A percentile compares a stretch with the other conserved stretches of the same genome.
Conservation (phyloP, 2,888 invertebrate genomes). For the Eulithis testata region DNA sequence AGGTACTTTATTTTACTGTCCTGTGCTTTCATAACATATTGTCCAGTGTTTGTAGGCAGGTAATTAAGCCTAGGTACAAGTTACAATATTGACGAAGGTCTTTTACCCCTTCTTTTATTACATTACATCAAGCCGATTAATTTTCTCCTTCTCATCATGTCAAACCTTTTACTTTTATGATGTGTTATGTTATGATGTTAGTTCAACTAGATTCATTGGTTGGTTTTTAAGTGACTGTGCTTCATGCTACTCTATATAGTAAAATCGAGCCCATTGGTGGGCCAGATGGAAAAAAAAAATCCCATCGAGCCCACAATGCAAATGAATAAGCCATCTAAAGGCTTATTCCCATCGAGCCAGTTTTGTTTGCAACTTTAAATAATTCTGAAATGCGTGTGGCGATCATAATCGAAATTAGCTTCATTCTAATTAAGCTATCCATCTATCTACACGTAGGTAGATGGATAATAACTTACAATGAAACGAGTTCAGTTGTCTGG, state of each 20-base stretch:
- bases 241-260: slow-evolving; percentile 28
- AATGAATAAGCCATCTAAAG: too few relatives aligned
- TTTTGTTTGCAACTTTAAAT: slow-evolving; percentile 36
- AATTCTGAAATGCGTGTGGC: slow-evolving; percentile 38
- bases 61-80: slow-evolving; percentile 43
- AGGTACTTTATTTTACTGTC: slow-evolving; percentile 4
- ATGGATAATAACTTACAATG: slow-evolving; percentile 30
- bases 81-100: slow-evolving; percentile 61
- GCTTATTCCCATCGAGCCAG: too few relatives aligned
- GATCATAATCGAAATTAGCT: slow-evolving; percentile 49
- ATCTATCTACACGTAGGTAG: slow-evolving; percentile 44
- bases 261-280: too few relatives aligned
- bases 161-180: slow-evolving; percentile 45
- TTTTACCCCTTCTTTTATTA: slow-evolving; percentile 49
- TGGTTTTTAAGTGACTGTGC: background rate
- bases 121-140: slow-evolving; percentile 56
- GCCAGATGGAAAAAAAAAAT: too few relatives aligned
- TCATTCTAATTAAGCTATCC: slow-evolving; percentile 50
- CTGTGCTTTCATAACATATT: slow-evolving; percentile 4
- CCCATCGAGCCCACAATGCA: too few relatives aligned
- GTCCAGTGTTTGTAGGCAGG: background rate
- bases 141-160: slow-evolving; percentile 48
- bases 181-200: too few relatives aligned
- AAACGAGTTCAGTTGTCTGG: slow-evolving; percentile 36
- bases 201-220: background rate